Base-by-base conservation (phyloP, 2,113 vertebrate genomes). In the Tychaedon coryphoeus region DNA sequence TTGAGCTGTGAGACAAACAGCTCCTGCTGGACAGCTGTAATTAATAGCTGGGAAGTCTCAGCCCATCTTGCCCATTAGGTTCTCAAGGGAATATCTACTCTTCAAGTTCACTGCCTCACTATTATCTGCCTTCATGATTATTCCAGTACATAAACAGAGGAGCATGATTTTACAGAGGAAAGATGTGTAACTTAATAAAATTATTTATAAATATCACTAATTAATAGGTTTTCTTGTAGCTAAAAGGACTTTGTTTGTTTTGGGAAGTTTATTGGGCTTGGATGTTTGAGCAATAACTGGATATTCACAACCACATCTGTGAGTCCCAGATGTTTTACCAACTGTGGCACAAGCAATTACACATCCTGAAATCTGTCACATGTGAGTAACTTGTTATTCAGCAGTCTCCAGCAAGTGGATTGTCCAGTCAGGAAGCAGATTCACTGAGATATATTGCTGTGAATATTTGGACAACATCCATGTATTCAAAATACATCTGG, bases 401-500 rank as follows among this genome's bases (percentile, higher is more conserved):
- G 47, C 87, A 61, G 70, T 26, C n/a, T 90, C 87, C 92, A 93
- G 86, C 78, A 85, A 88, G 53, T 61, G 88, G 76, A 88, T 85
- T 56, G 93, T 91, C 94, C 92, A 96, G 89, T 89, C 84, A 93
- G 88, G 83, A 91, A 96, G 92, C 90, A 94, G 91, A 95, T 94
- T 93, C 92, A 47, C 86, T 34, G 56, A 75, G 82, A 96, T 88
- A 93, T 73, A 94, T 93, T 76, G 79, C 95, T 90, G 91, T 74
- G 94, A 95, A 90, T 92, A 93, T 93, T n/a, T 97, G 94, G 94
- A 93, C 47, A 92, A 70, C 64, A 58, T 94, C 94, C 94, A 95
- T 1, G 38, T 47, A 94, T 86, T 95, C 91, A 88, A 84, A 92
- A 64, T 24, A 66, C 91, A 93, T 93, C 96, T 97, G 95, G 31